These are phyloP conservation scores for Escarpia spicata DNA, from an alignment of 2,888 invertebrate species.

Conservation along the genomic window DNA sequence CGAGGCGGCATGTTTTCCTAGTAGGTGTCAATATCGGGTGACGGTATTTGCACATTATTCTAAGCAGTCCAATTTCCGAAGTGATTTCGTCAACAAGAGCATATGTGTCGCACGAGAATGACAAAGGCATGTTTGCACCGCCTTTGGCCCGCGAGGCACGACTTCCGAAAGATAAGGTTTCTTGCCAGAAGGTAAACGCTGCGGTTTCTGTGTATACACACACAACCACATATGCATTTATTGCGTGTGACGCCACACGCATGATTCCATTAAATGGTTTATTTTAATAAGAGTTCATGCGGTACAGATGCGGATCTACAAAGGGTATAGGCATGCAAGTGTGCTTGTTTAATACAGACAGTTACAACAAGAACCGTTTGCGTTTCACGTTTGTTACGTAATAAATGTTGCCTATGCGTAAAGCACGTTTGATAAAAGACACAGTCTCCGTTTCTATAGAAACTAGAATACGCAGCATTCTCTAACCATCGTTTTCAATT, in stretches of 20 bases:
- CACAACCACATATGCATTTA: not conserved
- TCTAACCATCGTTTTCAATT: not conserved
- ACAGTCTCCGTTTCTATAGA: not conserved
- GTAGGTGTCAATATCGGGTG: not conserved
- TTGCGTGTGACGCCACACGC: not conserved
- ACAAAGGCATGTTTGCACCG: not conserved
- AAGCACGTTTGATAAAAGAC: not conserved
- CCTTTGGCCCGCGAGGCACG: not conserved
- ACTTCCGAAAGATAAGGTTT: not conserved
- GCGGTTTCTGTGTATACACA: not conserved
- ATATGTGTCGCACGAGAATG: not conserved
- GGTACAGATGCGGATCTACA: not conserved
- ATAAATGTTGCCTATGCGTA: not conserved
- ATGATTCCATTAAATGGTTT: not conserved
- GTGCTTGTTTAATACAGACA: not conserved
- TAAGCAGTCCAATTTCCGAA: slow-evolving; percentile 5
- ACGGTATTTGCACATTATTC: not conserved
- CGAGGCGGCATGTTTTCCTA: not conserved
- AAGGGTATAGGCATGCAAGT: not conserved
- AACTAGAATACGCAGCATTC: not conserved
- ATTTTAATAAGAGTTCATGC: not conserved
- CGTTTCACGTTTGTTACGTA: not conserved
- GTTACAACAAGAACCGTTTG: not conserved
- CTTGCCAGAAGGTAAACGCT: not conserved
- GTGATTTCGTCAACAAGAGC: not conserved